Conservation (phyloP, 2,113 vertebrate genomes). For the Rhadina sibilatrix region DNA sequence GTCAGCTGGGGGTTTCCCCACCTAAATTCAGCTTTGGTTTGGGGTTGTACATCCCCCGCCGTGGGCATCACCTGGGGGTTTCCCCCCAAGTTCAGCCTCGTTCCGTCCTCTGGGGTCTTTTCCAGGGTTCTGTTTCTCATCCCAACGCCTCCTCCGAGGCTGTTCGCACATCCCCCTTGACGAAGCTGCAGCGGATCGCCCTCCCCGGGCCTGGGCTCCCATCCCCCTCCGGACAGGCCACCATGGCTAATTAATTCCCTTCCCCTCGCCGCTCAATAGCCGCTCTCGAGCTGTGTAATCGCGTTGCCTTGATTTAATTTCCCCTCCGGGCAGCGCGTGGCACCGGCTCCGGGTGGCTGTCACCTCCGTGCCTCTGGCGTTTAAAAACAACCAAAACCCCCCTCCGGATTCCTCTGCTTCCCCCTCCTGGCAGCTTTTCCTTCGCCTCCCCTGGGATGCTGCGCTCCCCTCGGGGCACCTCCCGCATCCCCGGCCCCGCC, state of each 20-base stretch:
- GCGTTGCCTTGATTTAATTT: conserved; percentile 51
- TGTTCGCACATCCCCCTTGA: fast-evolving
- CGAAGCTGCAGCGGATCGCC: background rate
- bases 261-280: conserved; percentile 15
- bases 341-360: background rate
- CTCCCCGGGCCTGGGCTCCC: background rate
- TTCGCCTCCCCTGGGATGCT: background rate
- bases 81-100: background rate
- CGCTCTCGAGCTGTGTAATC: conserved; percentile 46
- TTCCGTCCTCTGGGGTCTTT: background rate
- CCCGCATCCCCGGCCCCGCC: fast-evolving
- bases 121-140: background rate
- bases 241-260: conserved; percentile 48
- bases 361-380: background rate
- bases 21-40: background rate
- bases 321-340: background rate
- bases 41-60: fast-evolving
- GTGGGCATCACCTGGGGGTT: background rate
- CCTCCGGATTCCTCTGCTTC: background rate
- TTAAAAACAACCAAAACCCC: background rate
- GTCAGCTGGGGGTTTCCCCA: background rate
- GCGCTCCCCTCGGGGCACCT: background rate
- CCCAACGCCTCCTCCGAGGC: background rate
- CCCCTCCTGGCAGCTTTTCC: background rate
- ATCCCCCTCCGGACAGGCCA: background rate